Evolutionary conservation across 2,113 vertebrate species (phyloP), one percentile per base, ranked within the genome.

Genomic region (Anarrhichthys ocellatus): DNA sequence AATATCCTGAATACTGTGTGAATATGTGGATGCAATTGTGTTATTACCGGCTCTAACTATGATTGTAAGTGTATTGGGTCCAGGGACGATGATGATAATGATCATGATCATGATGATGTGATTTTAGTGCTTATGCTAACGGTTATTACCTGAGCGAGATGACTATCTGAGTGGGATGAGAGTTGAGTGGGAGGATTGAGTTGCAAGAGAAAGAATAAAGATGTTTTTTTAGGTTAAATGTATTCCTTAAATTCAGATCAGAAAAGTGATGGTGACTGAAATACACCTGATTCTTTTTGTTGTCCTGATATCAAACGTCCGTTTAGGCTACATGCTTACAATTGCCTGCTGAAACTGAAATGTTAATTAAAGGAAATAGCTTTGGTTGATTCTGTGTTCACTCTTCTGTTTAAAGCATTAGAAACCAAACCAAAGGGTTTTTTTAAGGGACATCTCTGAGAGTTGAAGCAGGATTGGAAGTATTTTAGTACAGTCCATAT

Each of bases 81-180:
- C 88, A 66, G 88, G 82, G 78, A 88, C 83, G 62, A 78, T 85
- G 88, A 84, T 88, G 81, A 88, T 91, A 69, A 87, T 88, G 83
- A 86, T 90, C 87, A 90, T 90, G 83, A 84, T 88, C 61, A 87
- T 89, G 89, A 89, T 92, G 85, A 91, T 91, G 90, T 84, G 84
- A 92, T 93, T 92, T 92, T 88, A 91, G 83, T 87, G 81, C 90
- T 93, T 73, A 84, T 85, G 87, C 76, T 84, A 90, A 89, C 67
- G 80, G 80, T 92, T 92, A 92, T 93, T 87, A 91, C 89, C 92
- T 87, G 86, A 86, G 81, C 14, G 61, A 91, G 75, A 83, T 88
- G 83, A 76, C 63, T 73, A 89, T 73, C 85, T 87, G 88, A 87
- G 87, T 70, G 75, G 67, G 76, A 17, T 50, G 52, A 81, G 65